Evolutionary conservation across 2,888 invertebrate genomes (phyloP), one percentile per base, ranked within the genome.

Genomic region (Malthinus flaveolus): DNA sequence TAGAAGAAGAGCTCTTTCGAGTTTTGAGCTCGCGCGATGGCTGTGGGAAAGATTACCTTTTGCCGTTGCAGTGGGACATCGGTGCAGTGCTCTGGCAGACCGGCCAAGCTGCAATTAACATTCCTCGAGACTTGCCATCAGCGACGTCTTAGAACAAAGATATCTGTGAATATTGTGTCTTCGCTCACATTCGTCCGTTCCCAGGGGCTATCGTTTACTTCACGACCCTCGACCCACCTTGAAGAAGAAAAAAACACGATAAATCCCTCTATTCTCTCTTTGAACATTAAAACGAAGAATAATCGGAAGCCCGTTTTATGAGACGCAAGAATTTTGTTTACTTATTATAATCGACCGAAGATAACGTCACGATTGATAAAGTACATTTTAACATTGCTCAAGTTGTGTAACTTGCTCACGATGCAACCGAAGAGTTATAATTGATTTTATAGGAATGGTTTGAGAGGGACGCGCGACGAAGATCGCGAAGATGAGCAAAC

Each of bases 61-160:
- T 47, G 57, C 36, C 52, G 58, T 54, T 63, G 67, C 69, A 68
- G 70, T 65, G 65, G 67, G 66, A 67, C 68, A 67, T 50, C 61
- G 35, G 54, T 61, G 61, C 61, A 57, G 49, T 66, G 68, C 68
- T 70, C 71, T 71, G 69, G 66, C 71, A 71, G 73, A 71, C 71
- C 69, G 69, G 69, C 68, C 71, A 70, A 71, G 67, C 70, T 67
- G 75, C 75, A 76, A 76, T 76, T 76, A 76, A 76, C 75, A 76
- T 76, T 76, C 76, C 75, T 73, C 61, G 68, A 74, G 73, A 74
- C 71, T 75, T 74, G 75, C 76, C 75, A 75, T 74, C 75, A 75
- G 72, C 71, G 71, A 72, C 71, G 74, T 73, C 73, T 73, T 75
- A 74, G 75, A 76, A 76, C 75, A 76, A 76, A 75, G 75, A 75